Evolutionary conservation across 2,113 vertebrate genomes (phyloP).

Genomic region (Pluvianellus socialis): DNA sequence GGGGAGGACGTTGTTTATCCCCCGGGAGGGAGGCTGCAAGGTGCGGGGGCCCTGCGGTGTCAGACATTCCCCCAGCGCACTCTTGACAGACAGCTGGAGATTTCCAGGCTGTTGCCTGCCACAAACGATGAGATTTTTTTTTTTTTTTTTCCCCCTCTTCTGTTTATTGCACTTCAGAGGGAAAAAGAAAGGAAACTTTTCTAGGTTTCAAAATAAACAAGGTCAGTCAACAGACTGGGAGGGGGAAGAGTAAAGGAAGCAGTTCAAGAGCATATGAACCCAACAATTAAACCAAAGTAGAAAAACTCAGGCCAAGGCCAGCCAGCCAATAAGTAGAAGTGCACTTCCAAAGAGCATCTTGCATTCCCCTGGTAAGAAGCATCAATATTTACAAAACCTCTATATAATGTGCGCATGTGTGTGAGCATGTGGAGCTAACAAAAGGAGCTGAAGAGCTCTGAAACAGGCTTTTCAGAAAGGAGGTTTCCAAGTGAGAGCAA

Average conservation of each 20-base stretch:
- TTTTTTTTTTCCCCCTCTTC: background rate
- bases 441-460: background rate
- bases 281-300: background rate
- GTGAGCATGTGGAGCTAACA: background rate
- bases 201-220: constrained; percentile 57
- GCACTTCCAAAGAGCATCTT: constrained; percentile 6
- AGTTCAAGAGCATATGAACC: constrained; percentile 31
- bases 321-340: background rate
- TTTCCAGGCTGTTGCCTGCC: constrained; percentile 32
- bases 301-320: constrained; percentile 1
- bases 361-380: background rate
- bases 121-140: background rate
- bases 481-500: background rate
- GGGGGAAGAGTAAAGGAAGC: background rate
- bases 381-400: constrained; percentile 23
- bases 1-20: constrained; percentile 25
- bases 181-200: constrained; percentile 40
- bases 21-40: constrained; percentile 9
- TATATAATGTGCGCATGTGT: background rate
- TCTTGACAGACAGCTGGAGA: constrained; percentile 45
- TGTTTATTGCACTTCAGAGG: constrained; percentile 26
- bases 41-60: background rate
- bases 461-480: background rate
- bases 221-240: background rate
- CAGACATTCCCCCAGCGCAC: background rate